A percentile compares a stretch with the other conserved stretches of the same genome.
Conservation (phyloP, 2,113 vertebrate genomes). For the Heloderma charlesbogerti region DNA sequence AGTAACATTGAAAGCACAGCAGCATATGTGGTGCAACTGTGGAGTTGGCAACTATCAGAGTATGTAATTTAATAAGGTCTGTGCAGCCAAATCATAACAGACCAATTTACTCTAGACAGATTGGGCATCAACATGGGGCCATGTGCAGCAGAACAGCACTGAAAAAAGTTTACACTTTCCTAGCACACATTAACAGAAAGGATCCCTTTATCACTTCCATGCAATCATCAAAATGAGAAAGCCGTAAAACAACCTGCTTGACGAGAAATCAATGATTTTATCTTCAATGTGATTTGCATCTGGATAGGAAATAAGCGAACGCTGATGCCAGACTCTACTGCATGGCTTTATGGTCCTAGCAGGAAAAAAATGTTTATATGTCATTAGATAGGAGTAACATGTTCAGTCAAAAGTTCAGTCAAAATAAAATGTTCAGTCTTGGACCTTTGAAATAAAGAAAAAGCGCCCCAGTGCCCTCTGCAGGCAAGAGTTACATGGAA, state of each 20-base stretch:
- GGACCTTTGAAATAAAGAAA: not conserved
- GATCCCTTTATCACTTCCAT: not conserved
- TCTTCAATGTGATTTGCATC: not conserved
- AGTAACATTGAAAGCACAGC: not conserved
- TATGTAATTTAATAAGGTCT: constrained; percentile 11
- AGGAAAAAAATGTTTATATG: not conserved
- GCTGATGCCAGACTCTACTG: not conserved
- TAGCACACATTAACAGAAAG: not conserved
- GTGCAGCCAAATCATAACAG: not conserved
- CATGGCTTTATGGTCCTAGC: not conserved
- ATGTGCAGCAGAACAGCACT: not conserved
- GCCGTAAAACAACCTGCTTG: not conserved
- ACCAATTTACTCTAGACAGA: not conserved
- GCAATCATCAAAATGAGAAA: not conserved
- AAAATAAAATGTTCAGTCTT: not conserved
- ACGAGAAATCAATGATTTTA: not conserved
- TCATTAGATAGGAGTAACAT: not conserved
- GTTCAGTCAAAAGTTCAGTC: not conserved
- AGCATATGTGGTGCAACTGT: not conserved
- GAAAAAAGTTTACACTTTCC: not conserved
- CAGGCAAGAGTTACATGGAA: not conserved
- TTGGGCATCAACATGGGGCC: not conserved
- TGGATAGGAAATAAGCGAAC: not conserved
- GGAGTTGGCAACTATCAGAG: not conserved
- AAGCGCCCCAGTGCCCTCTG: not conserved